Percentiles rank a stretch among this genome's conserved stretches.
Conservation (phyloP, 64 coral and sea anemone genomes). For the Stichodactyla mertensii region DNA sequence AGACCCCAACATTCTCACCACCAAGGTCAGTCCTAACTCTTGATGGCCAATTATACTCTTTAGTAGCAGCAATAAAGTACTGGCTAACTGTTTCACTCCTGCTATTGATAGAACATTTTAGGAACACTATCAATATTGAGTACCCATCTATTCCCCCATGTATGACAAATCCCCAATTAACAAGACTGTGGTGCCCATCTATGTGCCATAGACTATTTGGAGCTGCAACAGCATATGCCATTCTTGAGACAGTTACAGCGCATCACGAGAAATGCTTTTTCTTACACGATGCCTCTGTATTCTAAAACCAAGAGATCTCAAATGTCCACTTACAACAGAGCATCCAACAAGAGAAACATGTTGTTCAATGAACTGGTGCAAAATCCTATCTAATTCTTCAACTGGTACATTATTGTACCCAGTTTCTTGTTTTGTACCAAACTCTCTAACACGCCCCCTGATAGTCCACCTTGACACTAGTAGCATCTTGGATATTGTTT, state of each 20-base stretch:
- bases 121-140: too few relatives aligned
- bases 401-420: conserved; percentile 37
- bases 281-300: conserved; percentile 39
- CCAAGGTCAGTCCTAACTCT: conserved; percentile 32
- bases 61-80: too few relatives aligned
- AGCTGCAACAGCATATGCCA: not conserved
- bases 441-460: conserved; percentile 18
- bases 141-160: too few relatives aligned
- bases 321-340: conserved; percentile 26
- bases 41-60: conserved; percentile 29
- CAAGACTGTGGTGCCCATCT: too few relatives aligned
- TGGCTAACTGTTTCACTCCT: too few relatives aligned
- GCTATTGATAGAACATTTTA: too few relatives aligned
- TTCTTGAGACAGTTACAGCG: not conserved
- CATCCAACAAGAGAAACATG: conserved; percentile 53
- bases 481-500: conserved; percentile 33
- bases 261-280: conserved; percentile 33
- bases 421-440: conserved; percentile 44
- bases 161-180: not conserved
- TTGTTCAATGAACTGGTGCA: conserved; percentile 18
- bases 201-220: conserved; percentile 37
- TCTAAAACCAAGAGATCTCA: conserved; percentile 35
- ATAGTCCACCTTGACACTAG: conserved; percentile 33
- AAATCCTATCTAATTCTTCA: conserved; percentile 34
- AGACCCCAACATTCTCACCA: conserved; percentile 45